These are phyloP conservation scores for Drosophila sp. DNA, from an alignment of 1,140 invertebrate species.

Conservation along the genomic window DNA sequence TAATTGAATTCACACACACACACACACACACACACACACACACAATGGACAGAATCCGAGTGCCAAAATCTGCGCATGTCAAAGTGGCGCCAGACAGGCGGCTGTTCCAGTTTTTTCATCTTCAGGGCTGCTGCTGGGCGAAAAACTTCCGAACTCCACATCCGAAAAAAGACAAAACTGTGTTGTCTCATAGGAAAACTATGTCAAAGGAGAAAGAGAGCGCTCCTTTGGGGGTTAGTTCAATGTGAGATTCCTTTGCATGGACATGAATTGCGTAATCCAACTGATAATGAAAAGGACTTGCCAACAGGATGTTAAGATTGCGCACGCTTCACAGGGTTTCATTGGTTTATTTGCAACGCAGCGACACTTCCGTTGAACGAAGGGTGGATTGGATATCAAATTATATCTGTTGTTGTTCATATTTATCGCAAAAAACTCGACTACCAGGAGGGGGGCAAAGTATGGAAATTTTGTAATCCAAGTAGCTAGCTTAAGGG, in stretches of 20 bases:
- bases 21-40: no score
- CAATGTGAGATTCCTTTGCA: slow-evolving; percentile 13
- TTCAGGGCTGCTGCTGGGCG: slow-evolving; percentile 19
- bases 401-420: slow-evolving; percentile 51
- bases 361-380: slow-evolving; percentile 59
- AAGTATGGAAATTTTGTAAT: slow-evolving; percentile 18
- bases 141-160: neutral
- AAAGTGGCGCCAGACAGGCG: slow-evolving; percentile 71
- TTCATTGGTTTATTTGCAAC: slow-evolving; percentile 36
- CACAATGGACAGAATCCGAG: slow-evolving; percentile 17
- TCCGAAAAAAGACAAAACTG: neutral
- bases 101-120: slow-evolving; percentile 70
- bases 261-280: slow-evolving; percentile 68
- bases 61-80: slow-evolving; percentile 68
- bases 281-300: slow-evolving; percentile 66
- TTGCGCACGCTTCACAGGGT: slow-evolving; percentile 53
- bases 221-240: slow-evolving; percentile 31
- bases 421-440: neutral
- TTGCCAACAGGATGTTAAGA: slow-evolving; percentile 60
- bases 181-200: slow-evolving; percentile 44
- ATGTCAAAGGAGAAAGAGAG: slow-evolving; percentile 48
- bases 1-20: slow-evolving; percentile 65
- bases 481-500: slow-evolving; percentile 4
- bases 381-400: slow-evolving; percentile 41
- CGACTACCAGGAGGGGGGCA: neutral